Base-by-base conservation (phyloP, 2,113 vertebrate species). In the Xiphorhynchus elegans region DNA sequence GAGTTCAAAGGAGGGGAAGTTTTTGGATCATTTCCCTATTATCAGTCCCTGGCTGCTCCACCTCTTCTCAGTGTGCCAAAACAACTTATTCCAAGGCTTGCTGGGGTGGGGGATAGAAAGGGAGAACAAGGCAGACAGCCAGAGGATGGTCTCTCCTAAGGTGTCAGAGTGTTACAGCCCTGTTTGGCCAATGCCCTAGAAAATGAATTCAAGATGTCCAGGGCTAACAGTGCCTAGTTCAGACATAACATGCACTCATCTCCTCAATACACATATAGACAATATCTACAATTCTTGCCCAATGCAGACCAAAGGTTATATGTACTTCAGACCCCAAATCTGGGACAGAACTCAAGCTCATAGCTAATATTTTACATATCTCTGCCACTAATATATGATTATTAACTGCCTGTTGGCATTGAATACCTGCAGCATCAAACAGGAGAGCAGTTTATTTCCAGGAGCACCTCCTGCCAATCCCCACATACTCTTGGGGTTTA, bases 391-490 rank as follows among this genome's bases (percentile, higher is more conserved):
- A 63, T 42, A 88, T 26, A 66, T 23, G 70, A 75, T 20, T 67
- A 66, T 47, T 50, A 70, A 69, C 75, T 83, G 39, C 29, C 31
- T 79, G 40, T 29, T 63, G 90, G 73, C 62, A 47, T 0, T 63
- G 80, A 91, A 70, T 64, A 95, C 72, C 72, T 82, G 76, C 88
- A 93, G 42, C 64, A 62, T 35, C 46, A 66, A 86, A 72, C 25
- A 8, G 39, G 49, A 82, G 66, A 90, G 81, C 55, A 82, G 72
- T 44, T 93, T 88, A 72, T 94, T 93, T 94, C 35, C 95, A 96
- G 92, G 21, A 92, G 59, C 2, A 4, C 16, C 47, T 55, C 67
- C 60, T 0, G 0, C 81, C 84, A 89, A 79, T 91, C 79, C 58
- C 37, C 73, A 74, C 1, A 1, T 80, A 58, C 94, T 94, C 89